Conservation (phyloP, 2,113 vertebrate genomes). For the Lycocorax pyrrhopterus region DNA sequence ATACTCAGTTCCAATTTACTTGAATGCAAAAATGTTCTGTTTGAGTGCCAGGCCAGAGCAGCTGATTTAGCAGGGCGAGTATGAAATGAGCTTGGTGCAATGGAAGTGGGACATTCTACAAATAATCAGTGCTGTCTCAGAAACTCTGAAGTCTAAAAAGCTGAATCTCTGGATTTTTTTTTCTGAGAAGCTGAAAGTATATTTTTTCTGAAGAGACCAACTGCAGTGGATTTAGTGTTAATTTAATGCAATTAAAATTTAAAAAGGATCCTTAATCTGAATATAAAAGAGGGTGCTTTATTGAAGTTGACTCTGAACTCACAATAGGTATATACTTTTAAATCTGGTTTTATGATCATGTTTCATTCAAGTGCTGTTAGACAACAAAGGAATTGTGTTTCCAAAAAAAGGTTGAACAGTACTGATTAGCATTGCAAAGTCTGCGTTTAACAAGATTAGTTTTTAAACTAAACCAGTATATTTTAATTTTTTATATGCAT, state of each 20-base stretch:
- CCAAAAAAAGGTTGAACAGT: slow-evolving; percentile 38
- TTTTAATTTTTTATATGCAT: slow-evolving; percentile 22
- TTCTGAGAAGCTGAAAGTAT: background rate
- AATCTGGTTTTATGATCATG: slow-evolving; percentile 69
- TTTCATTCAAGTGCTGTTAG: slow-evolving; percentile 64
- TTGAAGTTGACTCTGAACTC: slow-evolving; percentile 53
- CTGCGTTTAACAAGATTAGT: slow-evolving; percentile 52
- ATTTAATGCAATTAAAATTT: slow-evolving; percentile 66
- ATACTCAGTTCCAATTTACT: background rate
- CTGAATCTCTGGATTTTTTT: background rate
- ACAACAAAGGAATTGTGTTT: slow-evolving; percentile 67
- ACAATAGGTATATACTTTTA: slow-evolving; percentile 66
- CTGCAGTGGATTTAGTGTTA: slow-evolving; percentile 53
- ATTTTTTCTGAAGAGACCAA: slow-evolving; percentile 31
- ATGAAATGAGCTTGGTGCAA: background rate
- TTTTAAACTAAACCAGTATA: slow-evolving; percentile 57
- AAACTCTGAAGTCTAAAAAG: background rate
- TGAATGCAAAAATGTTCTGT: slow-evolving; percentile 33
- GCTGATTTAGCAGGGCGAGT: background rate
- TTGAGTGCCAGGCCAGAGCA: background rate
- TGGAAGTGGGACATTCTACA: background rate
- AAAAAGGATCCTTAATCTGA: slow-evolving; percentile 58
- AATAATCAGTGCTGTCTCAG: background rate
- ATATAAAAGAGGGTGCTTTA: slow-evolving; percentile 62
- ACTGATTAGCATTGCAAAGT: slow-evolving; percentile 59